These are phyloP conservation scores for Siphlonurus alternatus DNA, from an alignment of 2,888 invertebrate species.

Conservation along the genomic window DNA sequence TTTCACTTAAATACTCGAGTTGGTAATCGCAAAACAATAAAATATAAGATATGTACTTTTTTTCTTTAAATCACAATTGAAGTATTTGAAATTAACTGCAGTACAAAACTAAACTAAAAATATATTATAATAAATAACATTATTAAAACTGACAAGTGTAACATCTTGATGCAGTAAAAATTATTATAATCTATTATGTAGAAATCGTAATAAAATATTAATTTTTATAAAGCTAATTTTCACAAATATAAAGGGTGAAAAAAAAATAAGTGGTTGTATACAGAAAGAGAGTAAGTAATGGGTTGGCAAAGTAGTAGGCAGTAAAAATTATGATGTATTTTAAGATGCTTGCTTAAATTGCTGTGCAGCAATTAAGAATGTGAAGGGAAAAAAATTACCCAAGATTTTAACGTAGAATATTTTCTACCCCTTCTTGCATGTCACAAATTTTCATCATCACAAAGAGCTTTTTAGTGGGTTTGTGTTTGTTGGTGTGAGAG, in stretches of 20 bases:
- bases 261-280: not conserved
- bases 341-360: conserved; percentile 8
- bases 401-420: no score
- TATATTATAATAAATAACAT: no score
- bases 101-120: no score
- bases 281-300: not conserved
- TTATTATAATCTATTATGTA: no score
- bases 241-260: not conserved
- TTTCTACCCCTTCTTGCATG: not conserved
- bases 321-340: conserved; percentile 9
- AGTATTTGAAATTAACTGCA: no score
- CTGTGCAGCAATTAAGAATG: conserved; percentile 4
- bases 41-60: no score
- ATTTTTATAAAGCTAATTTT: not conserved
- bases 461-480: not conserved
- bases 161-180: no score
- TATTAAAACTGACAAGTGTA: no score
- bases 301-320: not conserved
- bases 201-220: no score
- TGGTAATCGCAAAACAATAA: no score
- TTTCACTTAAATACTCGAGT: no score
- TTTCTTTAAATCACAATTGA: no score
- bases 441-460: not conserved
- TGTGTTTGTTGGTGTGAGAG: not conserved
- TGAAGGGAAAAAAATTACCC: not conserved